These are phyloP conservation scores for Clostera curtula DNA, from an alignment of 2,888 invertebrate species.

Conservation along the genomic window DNA sequence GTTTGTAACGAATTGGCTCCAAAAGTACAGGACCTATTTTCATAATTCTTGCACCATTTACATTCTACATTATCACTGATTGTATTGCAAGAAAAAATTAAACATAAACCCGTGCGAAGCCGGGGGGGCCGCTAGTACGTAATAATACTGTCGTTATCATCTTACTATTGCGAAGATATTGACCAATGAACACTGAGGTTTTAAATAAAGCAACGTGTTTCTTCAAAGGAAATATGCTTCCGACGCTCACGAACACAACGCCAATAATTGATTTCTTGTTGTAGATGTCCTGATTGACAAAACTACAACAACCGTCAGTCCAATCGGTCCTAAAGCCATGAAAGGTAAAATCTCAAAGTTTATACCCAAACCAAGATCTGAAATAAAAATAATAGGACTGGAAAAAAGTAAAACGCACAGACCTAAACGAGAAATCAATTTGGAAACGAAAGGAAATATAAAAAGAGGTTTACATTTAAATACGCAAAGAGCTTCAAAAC, in stretches of 20 bases:
- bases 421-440: background rate
- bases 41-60: no score
- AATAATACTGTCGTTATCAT: no score
- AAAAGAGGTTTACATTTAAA: no score
- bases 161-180: no score
- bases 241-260: constrained; percentile 1
- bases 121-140: no score
- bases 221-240: background rate
- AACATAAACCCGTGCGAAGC: no score
- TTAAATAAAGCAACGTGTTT: background rate
- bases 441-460: no score
- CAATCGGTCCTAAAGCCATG: background rate
- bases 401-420: constrained; percentile 4
- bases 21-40: no score
- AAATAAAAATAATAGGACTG: constrained; percentile 6
- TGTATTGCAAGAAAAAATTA: no score
- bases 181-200: background rate
- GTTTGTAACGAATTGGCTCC: no score
- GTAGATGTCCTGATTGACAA: constrained; percentile 24
- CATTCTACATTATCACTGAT: no score
- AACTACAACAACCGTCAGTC: constrained; percentile 10
- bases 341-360: constrained; percentile 14
- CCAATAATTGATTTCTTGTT: constrained; percentile 22
- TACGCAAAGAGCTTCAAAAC: no score
- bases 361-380: constrained; percentile 8